Conservation (phyloP, 2,113 vertebrate genomes). For the Haplochromis burtoni region DNA sequence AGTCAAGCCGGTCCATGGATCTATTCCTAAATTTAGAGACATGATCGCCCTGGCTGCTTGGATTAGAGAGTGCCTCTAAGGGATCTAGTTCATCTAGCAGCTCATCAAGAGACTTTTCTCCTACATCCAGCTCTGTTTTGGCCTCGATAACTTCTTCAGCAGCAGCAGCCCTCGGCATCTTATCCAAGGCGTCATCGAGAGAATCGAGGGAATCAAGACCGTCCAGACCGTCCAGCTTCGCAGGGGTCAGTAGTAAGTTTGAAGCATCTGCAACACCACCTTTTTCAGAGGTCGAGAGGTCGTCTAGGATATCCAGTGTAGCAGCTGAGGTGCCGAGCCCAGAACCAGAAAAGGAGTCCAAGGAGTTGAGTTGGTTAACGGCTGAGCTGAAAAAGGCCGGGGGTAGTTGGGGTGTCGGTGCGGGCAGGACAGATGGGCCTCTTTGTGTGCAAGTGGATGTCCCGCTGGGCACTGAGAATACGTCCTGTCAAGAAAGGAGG, state of each 20-base stretch:
- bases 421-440: slow-evolving; percentile 65
- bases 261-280: background rate
- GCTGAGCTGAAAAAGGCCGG: slow-evolving; percentile 70
- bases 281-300: slow-evolving; percentile 1
- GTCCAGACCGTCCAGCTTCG: background rate
- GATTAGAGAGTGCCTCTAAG: background rate
- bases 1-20: background rate
- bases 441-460: slow-evolving; percentile 44
- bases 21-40: background rate
- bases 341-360: slow-evolving; percentile 69
- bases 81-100: slow-evolving; percentile 3
- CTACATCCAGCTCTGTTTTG: background rate
- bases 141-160: background rate
- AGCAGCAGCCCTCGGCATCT: background rate
- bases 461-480: slow-evolving; percentile 66
- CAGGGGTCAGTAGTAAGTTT: background rate
- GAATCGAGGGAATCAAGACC: slow-evolving; percentile 27
- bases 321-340: background rate
- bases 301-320: slow-evolving; percentile 40
- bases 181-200: slow-evolving; percentile 23
- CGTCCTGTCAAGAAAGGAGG: slow-evolving; percentile 45
- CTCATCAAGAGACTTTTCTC: background rate
- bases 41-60: background rate
- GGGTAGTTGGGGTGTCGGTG: slow-evolving; percentile 75
- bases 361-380: slow-evolving; percentile 46